Base-by-base conservation (phyloP, 2,797 vertebrate species). In the Darevskia nairensis region DNA sequence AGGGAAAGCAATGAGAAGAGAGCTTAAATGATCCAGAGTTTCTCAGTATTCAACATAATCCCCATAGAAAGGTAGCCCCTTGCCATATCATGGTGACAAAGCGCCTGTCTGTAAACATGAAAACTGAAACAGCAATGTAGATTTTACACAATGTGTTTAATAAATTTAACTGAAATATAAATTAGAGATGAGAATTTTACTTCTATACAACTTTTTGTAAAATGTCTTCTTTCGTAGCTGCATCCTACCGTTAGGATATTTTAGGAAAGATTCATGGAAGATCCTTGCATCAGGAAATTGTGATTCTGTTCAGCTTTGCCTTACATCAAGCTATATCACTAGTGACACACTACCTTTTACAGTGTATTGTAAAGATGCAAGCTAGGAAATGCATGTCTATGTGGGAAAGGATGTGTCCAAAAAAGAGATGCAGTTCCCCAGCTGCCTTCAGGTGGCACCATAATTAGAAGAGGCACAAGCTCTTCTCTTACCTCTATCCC, bases 111-210 rank as follows among this genome's bases (percentile, higher is more conserved):
- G 95, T 96, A 96, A 96, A 96, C 96, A 95, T 96, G 91, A 94
- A 96, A 94, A 89, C 91, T 92, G 95, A 95, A 92, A 92, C 91
- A 90, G 86, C 92, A 91, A 94, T 96, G 96, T 97, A 96, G 96
- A 96, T 96, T 97, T 97, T 96, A 90, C 94, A 97, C 90, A 96
- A 88, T 94, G 95, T 97, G 95, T 95, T 97, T 96, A 97, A 95
- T 96, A 95, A 97, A 97, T 96, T 94, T 96, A 96, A 91, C 88
- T 95, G 94, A 93, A 96, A 96, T 92, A 83, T 90, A 79, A 95
- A 90, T 90, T 94, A 91, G 50, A 93, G 66, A 86, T 92, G 88
- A 88, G 88, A 94, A 90, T 93, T 93, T 95, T 89, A 91, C 88
- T 95, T 96, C 81, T 93, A 1, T 92, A 84, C 75, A 94, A 79